Evolutionary conservation across 2,113 vertebrate species (phyloP), one percentile per base, ranked within the genome.

Genomic region (Gymnocephalus cernua): DNA sequence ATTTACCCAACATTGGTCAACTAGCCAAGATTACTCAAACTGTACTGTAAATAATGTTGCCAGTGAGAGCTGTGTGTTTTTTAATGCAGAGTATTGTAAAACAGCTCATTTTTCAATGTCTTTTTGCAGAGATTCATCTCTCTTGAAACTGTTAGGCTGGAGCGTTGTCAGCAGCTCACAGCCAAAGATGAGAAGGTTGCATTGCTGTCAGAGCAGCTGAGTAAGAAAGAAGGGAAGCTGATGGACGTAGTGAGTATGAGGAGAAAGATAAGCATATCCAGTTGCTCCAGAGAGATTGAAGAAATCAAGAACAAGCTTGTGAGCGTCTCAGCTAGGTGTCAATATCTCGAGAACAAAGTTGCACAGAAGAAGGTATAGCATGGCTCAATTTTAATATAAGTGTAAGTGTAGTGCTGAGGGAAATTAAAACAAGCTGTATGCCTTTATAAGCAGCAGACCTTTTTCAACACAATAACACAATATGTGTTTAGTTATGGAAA

Each of bases 91-190:
- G 12, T 38, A 8, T 32, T n/a, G 3, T 59, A 25, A 69, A 74
- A 63, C 2, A 1, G 59, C 7, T 29, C 10, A 58, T 69, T 44
- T 16, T 9, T 63, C 2, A 29, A 1, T 78, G 23, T 82, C 7
- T 85, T 3, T 63, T 74, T 16, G 41, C 93, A 98, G 97, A 96
- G 92, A 95, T 95, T 97, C 78, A 86, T 94, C 84, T 88, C 82
- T 11, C 92, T 97, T 75, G 93, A 96, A 93, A 95, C 93, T 15
- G 84, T 91, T 45, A 93, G 82, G 48, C 93, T 64, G 93, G 93
- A 95, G 74, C 87, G 80, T 69, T 88, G n/a, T 50, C 66, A 77
- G 75, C 88, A 93, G 48, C 86, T 95, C 81, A 73, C 27, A 65
- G 83, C 91, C 56, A 95, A 93, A 73, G 91, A 95, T 23, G 93